Conservation (phyloP, 1,140 invertebrate genomes). For the Vanessa tameamea region DNA sequence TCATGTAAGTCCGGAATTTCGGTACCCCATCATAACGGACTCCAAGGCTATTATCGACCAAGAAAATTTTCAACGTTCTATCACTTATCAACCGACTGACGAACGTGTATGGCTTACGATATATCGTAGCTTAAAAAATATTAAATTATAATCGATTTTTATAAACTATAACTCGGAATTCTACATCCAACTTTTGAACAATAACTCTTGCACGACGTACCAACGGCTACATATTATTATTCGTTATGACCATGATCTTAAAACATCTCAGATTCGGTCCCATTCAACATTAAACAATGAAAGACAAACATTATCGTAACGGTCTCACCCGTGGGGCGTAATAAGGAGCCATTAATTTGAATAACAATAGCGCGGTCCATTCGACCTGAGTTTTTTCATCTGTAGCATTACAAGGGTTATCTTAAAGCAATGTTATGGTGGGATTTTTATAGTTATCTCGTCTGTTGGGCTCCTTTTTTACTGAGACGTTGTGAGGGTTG, state of each 20-base stretch:
- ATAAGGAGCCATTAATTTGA: conserved; percentile 56
- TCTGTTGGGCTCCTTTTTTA: not conserved
- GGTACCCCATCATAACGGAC: no score
- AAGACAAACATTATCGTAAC: conserved; percentile 54
- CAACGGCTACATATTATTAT: not conserved
- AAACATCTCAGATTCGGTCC: conserved; percentile 29
- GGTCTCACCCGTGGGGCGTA: conserved; percentile 29
- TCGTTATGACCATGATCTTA: conserved; percentile 1
- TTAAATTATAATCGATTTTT: no score
- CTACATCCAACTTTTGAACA: no score
- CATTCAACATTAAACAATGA: conserved; percentile 41
- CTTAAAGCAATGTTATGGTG: not conserved
- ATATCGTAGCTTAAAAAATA: no score
- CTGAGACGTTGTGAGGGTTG: not conserved
- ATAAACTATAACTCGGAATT: no score
- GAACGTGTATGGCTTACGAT: no score
- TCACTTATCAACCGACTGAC: no score
- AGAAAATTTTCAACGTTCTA: no score
- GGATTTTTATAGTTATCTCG: conserved; percentile 5
- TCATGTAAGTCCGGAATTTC: no score
- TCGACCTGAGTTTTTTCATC: conserved; percentile 38
- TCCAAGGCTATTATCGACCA: no score
- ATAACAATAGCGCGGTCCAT: conserved; percentile 51
- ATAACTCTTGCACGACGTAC: not conserved
- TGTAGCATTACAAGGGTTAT: conserved; percentile 13